Conservation (phyloP, 2,797 vertebrate species). For the Dallia pectoralis region DNA sequence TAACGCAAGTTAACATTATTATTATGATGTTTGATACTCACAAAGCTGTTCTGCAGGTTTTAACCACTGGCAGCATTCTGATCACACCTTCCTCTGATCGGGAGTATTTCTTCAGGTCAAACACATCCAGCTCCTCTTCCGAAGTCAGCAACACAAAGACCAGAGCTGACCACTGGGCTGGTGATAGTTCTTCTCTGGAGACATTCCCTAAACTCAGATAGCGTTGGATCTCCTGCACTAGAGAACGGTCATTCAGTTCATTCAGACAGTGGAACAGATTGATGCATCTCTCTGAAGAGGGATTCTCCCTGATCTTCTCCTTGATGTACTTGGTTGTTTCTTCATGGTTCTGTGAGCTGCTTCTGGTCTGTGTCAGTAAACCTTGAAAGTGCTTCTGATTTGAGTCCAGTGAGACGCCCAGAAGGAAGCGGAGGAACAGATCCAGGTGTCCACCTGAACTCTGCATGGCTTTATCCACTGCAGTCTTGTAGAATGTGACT, state of each 20-base stretch:
- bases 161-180: constrained; percentile 13
- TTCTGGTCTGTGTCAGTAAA: not conserved
- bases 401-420: not conserved
- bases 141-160: constrained; percentile 24
- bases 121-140: constrained; percentile 10
- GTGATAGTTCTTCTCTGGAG: not conserved
- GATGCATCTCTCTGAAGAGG: not conserved
- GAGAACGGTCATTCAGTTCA: not conserved
- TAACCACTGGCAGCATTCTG: no score
- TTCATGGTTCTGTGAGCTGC: not conserved
- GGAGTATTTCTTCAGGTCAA: constrained; percentile 8
- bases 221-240: not conserved
- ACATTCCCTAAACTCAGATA: no score
- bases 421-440: constrained; percentile 4
- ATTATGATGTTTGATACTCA: no score
- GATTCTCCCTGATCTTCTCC: constrained; percentile 6
- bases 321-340: not conserved
- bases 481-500: not conserved
- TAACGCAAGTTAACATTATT: no score
- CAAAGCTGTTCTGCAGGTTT: no score
- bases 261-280: constrained; percentile 12
- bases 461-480: not conserved
- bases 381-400: not conserved
- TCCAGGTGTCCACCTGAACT: constrained; percentile 1
- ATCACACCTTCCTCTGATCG: constrained; percentile 8